phyloP scores from a whole-genome alignment of 2,797 vertebrate genomes.

The Rhinoraja longicauda region DNA sequence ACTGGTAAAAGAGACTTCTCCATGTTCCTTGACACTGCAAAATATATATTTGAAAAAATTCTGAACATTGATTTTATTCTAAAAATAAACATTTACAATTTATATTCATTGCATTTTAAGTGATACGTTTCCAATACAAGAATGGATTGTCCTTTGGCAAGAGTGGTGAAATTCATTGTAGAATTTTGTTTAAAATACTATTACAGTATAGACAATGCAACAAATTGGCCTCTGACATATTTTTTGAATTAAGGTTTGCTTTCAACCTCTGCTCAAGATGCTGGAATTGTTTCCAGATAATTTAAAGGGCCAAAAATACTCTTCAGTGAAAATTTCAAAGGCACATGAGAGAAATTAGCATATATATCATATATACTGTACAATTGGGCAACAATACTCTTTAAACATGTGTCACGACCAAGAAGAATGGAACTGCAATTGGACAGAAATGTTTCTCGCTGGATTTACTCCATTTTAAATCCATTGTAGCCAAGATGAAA shows the following conservation, averaged over 20 bases:
- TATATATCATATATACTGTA: conserved; percentile 52
- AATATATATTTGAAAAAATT: conserved; percentile 13
- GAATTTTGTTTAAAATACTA: conserved; percentile 41
- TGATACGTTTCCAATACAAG: conserved; percentile 52
- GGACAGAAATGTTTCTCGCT: conserved; percentile 7
- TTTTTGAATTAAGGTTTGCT: conserved; percentile 6
- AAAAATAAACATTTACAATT: conserved; percentile 73
- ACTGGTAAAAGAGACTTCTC: background rate
- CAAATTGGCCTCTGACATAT: background rate
- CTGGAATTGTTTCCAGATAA: conserved; percentile 23
- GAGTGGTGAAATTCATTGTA: conserved; percentile 49
- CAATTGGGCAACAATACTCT: conserved; percentile 50
- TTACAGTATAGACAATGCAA: conserved; percentile 21
- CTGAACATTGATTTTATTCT: conserved; percentile 56
- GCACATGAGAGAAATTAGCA: conserved; percentile 61
- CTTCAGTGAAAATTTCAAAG: conserved; percentile 53
- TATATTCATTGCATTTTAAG: conserved; percentile 60
- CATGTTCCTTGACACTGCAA: background rate
- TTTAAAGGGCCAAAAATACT: background rate
- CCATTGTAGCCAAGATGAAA: background rate
- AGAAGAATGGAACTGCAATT: conserved; percentile 19
- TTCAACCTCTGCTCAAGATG: conserved; percentile 15
- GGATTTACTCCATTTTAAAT: conserved; percentile 34
- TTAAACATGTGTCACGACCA: conserved; percentile 41
- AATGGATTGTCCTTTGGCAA: conserved; percentile 57